Percentiles rank a stretch among this genome's conserved stretches.
phyloP scores from a whole-genome alignment of 2,888 invertebrate species.

The Prosopocoilus inquinatus region DNA sequence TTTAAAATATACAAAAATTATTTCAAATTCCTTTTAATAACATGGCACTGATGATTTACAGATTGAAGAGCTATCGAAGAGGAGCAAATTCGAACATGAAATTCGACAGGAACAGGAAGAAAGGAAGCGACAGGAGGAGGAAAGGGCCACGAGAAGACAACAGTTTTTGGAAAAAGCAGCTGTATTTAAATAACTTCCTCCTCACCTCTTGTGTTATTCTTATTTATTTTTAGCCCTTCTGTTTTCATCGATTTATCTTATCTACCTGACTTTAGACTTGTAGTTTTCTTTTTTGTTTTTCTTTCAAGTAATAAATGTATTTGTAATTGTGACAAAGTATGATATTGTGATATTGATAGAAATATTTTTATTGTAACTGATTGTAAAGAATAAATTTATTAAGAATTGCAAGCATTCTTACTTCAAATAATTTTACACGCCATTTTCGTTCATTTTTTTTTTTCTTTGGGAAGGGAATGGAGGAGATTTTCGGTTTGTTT shows the following conservation, averaged over 20 bases:
- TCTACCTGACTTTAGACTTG: too few relatives aligned
- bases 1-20: too few relatives aligned
- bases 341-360: constrained; percentile 11
- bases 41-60: constrained; percentile 49
- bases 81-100: constrained; percentile 89
- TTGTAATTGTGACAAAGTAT: neutral
- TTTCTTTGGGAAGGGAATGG: too few relatives aligned
- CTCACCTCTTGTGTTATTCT: neutral
- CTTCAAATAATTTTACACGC: too few relatives aligned
- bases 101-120: constrained; percentile 91
- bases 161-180: constrained; percentile 89
- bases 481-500: too few relatives aligned
- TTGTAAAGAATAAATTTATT: constrained; percentile 6
- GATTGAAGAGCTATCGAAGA: constrained; percentile 81
- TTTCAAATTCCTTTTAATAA: neutral
- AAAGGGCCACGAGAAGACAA: constrained; percentile 74
- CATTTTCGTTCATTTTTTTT: too few relatives aligned
- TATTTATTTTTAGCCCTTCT: constrained; percentile 6
- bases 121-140: constrained; percentile 78
- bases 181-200: constrained; percentile 62
- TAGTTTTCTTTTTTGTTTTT: neutral
- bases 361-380: constrained; percentile 12
- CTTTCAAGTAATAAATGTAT: neutral
- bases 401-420: neutral
- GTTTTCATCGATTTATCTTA: constrained; percentile 4